Evolutionary conservation across 2,888 invertebrate species (phyloP).

Genomic region (Hemaris fuciformis): DNA sequence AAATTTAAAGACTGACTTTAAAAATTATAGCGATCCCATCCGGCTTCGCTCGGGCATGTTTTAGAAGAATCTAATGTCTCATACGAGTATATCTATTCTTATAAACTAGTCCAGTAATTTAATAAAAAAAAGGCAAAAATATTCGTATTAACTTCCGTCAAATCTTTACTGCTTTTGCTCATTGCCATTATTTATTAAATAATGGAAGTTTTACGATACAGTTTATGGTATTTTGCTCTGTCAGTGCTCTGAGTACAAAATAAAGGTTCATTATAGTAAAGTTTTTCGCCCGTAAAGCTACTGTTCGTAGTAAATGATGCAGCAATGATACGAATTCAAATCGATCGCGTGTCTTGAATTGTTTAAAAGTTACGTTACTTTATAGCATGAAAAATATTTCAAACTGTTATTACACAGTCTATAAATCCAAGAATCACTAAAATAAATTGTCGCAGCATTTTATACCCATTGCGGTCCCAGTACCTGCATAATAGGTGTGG

Average conservation of each 20-base stretch:
- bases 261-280: not conserved
- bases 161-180: no score
- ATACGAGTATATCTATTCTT: no score
- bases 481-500: not conserved
- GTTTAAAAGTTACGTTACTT: constrained; percentile 34
- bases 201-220: no score
- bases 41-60: no score
- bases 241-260: not conserved
- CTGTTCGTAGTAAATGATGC: constrained; percentile 14
- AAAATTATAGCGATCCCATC: no score
- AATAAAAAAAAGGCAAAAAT: no score
- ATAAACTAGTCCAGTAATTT: no score
- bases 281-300: not conserved
- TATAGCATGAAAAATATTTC: constrained; percentile 39
- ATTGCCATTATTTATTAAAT: no score
- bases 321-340: constrained; percentile 48
- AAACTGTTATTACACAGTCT: constrained; percentile 38
- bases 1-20: no score
- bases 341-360: constrained; percentile 47
- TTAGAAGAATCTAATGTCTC: no score
- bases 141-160: no score
- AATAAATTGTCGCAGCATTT: constrained; percentile 6
- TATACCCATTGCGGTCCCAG: not conserved
- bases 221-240: not conserved
- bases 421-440: constrained; percentile 36